Evolutionary conservation across 2,797 vertebrate species (phyloP).

Genomic region (Erpetoichthys calabaricus): DNA sequence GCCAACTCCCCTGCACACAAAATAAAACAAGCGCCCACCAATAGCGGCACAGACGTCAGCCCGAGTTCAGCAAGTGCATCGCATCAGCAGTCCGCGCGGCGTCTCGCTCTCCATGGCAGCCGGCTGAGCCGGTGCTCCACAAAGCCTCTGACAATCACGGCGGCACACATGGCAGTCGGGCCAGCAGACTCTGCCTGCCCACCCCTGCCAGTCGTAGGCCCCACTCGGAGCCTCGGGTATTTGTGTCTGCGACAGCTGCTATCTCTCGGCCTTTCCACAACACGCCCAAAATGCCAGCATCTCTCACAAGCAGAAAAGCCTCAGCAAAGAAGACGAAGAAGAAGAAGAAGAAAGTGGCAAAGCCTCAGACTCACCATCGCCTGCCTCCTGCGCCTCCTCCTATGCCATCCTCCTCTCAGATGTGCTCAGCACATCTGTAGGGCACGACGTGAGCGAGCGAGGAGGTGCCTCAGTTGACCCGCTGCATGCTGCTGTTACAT

Average conservation of each 20-base stretch:
- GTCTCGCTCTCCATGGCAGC: too few relatives aligned
- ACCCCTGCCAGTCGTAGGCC: slow-evolving; percentile 32
- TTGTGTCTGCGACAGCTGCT: slow-evolving; percentile 48
- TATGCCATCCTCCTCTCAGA: slow-evolving; percentile 49
- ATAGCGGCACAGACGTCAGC: too few relatives aligned
- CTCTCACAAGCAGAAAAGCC: slow-evolving; percentile 21
- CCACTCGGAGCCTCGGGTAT: slow-evolving; percentile 47
- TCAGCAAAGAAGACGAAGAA: slow-evolving; percentile 14
- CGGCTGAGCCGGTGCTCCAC: too few relatives aligned
- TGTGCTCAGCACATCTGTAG: slow-evolving; percentile 65
- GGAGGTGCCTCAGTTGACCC: slow-evolving; percentile 73
- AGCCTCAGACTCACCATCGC: slow-evolving; percentile 49
- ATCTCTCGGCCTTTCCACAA: slow-evolving; percentile 45
- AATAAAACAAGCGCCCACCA: too few relatives aligned
- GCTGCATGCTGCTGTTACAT: slow-evolving; percentile 77
- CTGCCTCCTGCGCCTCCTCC: slow-evolving; percentile 39
- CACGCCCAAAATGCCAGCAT: slow-evolving; percentile 7
- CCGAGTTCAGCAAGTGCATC: too few relatives aligned
- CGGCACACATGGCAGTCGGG: too few relatives aligned
- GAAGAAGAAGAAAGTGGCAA: too few relatives aligned
- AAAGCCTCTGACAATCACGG: too few relatives aligned
- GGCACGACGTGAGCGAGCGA: slow-evolving; percentile 69
- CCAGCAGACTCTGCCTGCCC: too few relatives aligned
- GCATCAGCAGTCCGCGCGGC: too few relatives aligned
- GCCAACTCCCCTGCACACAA: too few relatives aligned